A percentile compares a stretch with the other conserved stretches of the same genome.
These are phyloP conservation scores for Circaetus gallicus DNA, from an alignment of 2,113 vertebrate species.

Conservation along the genomic window DNA sequence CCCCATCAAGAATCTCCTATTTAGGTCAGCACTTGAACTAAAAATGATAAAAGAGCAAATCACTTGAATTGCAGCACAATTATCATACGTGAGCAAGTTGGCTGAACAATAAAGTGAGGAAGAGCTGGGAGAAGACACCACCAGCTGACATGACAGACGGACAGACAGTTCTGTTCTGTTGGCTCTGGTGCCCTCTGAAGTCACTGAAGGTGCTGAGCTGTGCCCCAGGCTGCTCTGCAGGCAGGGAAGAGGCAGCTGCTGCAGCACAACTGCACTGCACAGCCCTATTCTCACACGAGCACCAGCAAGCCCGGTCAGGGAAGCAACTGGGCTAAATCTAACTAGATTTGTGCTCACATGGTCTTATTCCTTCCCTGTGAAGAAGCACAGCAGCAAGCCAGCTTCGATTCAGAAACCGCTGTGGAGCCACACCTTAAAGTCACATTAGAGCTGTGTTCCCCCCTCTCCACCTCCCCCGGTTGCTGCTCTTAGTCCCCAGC, in stretches of 20 bases:
- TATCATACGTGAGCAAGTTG: accelerated
- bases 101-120: background rate
- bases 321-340: background rate
- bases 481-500: background rate
- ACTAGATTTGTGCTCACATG: background rate
- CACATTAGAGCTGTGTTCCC: background rate
- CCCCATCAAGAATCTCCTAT: background rate
- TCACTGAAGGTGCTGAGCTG: background rate
- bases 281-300: background rate
- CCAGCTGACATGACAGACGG: too few relatives aligned
- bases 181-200: background rate
- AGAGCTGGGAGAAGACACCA: background rate
- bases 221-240: too few relatives aligned
- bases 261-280: background rate
- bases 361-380: background rate
- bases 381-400: background rate
- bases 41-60: background rate
- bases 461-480: background rate
- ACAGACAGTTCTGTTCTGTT: too few relatives aligned
- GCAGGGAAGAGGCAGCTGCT: background rate
- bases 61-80: background rate
- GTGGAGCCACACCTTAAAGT: background rate
- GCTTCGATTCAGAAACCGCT: background rate
- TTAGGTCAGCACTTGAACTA: background rate
- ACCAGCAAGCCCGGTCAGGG: background rate